Evolutionary conservation across 2,113 vertebrate genomes (phyloP).

Genomic region (Ceyx melanurus): DNA sequence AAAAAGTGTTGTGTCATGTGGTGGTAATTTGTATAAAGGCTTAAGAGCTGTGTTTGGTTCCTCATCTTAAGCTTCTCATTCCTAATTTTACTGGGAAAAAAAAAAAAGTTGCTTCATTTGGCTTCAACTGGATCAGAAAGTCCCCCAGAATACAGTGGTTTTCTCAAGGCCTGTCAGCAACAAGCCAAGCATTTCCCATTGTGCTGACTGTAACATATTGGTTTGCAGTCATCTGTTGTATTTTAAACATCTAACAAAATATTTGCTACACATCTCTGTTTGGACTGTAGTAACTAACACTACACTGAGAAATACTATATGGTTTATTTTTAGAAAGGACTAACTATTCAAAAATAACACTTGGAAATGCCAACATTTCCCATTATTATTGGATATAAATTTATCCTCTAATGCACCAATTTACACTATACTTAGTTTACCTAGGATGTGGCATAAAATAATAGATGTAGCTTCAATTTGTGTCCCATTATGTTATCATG

Average conservation of each 20-base stretch:
- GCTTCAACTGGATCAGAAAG: background rate
- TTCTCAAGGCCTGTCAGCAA: background rate
- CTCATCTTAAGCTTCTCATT: background rate
- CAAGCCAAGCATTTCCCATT: background rate
- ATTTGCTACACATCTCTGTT: slow-evolving; percentile 46
- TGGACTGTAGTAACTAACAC: slow-evolving; percentile 39
- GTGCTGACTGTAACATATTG: background rate
- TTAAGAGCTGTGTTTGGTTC: background rate
- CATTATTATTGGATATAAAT: slow-evolving; percentile 58
- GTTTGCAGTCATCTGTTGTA: slow-evolving; percentile 23
- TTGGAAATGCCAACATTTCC: slow-evolving; percentile 53
- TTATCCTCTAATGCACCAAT: slow-evolving; percentile 60
- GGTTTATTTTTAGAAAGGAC: slow-evolving; percentile 64
- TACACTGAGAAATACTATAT: slow-evolving; percentile 20
- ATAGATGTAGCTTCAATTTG: slow-evolving; percentile 64
- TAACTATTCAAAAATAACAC: slow-evolving; percentile 52
- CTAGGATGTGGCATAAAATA: slow-evolving; percentile 59
- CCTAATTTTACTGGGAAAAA: background rate
- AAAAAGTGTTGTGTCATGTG: fast-evolving
- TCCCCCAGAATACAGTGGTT: background rate
- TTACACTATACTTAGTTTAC: slow-evolving; percentile 61
- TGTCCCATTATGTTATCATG: slow-evolving; percentile 62
- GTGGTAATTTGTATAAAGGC: background rate
- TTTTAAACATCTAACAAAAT: slow-evolving; percentile 51
- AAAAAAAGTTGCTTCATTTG: background rate